Evolutionary conservation across 2,113 vertebrate species (phyloP), one percentile per base, ranked within the genome.

Genomic region (Cranoglanis bouderius): DNA sequence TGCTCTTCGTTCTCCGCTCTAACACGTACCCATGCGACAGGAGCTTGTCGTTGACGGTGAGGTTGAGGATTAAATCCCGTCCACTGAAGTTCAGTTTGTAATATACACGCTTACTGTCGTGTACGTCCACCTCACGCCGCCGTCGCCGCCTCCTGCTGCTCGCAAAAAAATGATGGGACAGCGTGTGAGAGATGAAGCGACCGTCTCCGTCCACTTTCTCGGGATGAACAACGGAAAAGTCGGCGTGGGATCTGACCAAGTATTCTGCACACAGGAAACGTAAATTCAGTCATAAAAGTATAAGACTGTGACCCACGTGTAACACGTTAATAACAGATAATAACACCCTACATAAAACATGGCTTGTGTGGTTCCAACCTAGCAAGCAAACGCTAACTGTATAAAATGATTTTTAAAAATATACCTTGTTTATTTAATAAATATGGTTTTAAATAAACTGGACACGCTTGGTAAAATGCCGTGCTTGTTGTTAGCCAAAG

Each of bases 21-120:
- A 98, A 88, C 38, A 98, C 4, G 1, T 97, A 99, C 90, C 94
- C 94, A 72, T n/a, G 93, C 8, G 98, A 96, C 82, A 98, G 92
- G 91, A 99, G 95, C 89, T 90, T 93, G 85, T 53, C 19, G 80
- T 97, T 97, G 86, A 94, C 53, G 0, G 97, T 98, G 92, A 99
- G 89, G 91, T 97, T 99, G 81, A 99, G 98, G 91, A 94, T 90
- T 85, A 99, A 92, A 88, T 96, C 90, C 87, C 92, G 94, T 46
- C 96, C 95, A 32, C 94, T 82, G 0, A 97, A 94, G 53, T 90
- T 93, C 82, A 99, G 93, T 92, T 93, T 96, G 87, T 99, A 99
- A 93, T 97, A 97, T 18, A 98, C 94, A 6, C 61, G 92, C 6
- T 83, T 90, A 35, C 29, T 75, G 81, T 95, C 94, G 0, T 85